phyloP scores from a whole-genome alignment of 2,113 vertebrate species.

The Caracal caracal region DNA sequence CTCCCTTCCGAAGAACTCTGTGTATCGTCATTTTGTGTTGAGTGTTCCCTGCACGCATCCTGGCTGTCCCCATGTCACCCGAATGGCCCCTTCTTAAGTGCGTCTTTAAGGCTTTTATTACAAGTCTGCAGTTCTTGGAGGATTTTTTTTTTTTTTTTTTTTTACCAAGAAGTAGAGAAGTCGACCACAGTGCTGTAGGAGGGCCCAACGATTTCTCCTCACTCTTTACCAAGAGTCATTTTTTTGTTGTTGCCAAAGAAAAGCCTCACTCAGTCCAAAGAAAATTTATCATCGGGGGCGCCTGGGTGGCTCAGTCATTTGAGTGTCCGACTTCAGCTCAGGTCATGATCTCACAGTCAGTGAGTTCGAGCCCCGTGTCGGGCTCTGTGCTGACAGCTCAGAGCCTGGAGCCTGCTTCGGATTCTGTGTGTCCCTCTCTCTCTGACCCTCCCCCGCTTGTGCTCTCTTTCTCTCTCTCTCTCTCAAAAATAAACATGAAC shows the following conservation, averaged over 20 bases:
- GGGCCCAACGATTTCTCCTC: slow-evolving; percentile 73
- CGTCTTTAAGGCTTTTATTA: slow-evolving; percentile 80
- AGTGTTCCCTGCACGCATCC: slow-evolving; percentile 61
- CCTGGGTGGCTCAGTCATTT: too few species aligned
- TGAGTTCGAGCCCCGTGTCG: too few species aligned
- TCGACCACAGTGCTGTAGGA: slow-evolving; percentile 63
- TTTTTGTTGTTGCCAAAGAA: slow-evolving; percentile 65
- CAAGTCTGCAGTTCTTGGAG: slow-evolving; percentile 81
- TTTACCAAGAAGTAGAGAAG: slow-evolving; percentile 74
- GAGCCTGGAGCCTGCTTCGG: too few species aligned
- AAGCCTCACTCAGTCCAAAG: not conserved
- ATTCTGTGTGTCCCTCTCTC: too few species aligned
- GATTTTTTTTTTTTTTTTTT: slow-evolving; percentile 77
- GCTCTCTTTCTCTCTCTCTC: too few species aligned
- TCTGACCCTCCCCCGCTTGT: too few species aligned
- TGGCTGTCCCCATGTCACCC: slow-evolving; percentile 67
- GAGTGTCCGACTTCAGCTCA: too few species aligned
- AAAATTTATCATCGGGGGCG: slow-evolving; percentile 51
- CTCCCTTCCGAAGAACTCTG: slow-evolving; percentile 59
- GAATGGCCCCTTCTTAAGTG: slow-evolving; percentile 73
- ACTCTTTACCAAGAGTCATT: not conserved
- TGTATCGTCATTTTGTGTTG: slow-evolving; percentile 61
- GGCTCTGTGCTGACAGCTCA: too few species aligned
- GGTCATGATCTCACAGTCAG: too few species aligned
- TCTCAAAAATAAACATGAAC: too few species aligned